Evolutionary conservation across 2,888 invertebrate genomes (phyloP).

Genomic region (Aphodius sticticus): DNA sequence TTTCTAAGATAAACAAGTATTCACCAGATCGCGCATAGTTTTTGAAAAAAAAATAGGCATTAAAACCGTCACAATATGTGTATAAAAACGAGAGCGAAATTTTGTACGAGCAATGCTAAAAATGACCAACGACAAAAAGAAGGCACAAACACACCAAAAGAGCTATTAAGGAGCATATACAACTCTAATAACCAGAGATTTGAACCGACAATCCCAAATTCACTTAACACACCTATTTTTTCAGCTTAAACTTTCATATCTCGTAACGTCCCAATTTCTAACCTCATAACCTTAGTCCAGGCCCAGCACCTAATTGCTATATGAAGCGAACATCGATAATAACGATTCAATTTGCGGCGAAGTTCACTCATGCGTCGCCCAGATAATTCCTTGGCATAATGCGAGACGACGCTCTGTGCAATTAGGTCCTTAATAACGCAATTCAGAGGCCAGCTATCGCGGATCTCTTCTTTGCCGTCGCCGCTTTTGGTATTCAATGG

Average conservation of each 20-base stretch:
- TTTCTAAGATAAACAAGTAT: no score
- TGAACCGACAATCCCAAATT: no score
- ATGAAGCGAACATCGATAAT: constrained; percentile 4
- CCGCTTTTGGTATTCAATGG: not conserved
- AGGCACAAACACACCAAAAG: no score
- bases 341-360: constrained; percentile 4
- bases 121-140: no score
- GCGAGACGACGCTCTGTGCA: not conserved
- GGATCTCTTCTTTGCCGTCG: not conserved
- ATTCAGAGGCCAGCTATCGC: not conserved
- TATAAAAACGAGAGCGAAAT: no score
- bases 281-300: not conserved
- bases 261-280: not conserved
- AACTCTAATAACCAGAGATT: no score
- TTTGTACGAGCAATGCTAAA: no score
- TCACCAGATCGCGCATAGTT: no score
- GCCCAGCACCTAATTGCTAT: not conserved
- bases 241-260: not conserved
- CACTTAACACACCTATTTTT: not conserved
- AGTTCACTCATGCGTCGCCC: not conserved
- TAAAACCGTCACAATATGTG: no score
- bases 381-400: not conserved
- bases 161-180: no score
- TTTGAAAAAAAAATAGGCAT: no score
- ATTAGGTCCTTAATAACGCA: not conserved